phyloP scores from a whole-genome alignment of 2,113 vertebrate genomes.

The Zeus faber region DNA sequence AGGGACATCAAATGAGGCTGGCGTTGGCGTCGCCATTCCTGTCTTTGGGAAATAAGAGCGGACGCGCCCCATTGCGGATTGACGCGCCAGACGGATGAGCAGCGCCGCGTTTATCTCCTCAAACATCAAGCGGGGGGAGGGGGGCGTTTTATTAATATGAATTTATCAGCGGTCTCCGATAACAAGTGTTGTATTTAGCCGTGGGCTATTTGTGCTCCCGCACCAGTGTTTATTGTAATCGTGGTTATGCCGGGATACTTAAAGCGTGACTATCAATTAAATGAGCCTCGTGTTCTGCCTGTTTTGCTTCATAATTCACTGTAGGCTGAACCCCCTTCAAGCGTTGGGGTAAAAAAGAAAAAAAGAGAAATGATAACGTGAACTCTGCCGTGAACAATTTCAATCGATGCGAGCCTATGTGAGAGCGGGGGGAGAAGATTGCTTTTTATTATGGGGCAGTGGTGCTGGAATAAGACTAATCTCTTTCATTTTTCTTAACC shows the following conservation, averaged over 20 bases:
- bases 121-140: conserved; percentile 44
- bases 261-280: conserved; percentile 53
- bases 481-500: conserved; percentile 13
- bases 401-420: conserved; percentile 37
- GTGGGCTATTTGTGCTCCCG: conserved; percentile 35
- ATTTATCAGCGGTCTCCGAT: conserved; percentile 46
- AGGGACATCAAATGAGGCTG: too few relatives aligned
- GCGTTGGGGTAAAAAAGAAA: conserved; percentile 32
- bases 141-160: conserved; percentile 50
- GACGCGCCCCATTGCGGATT: neutral
- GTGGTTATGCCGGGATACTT: conserved; percentile 36
- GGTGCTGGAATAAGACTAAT: conserved; percentile 23
- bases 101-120: conserved; percentile 35
- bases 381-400: conserved; percentile 18
- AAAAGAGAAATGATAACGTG: too few relatives aligned
- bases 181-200: conserved; percentile 48
- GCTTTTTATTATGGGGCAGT: conserved; percentile 24
- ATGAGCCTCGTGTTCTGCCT: conserved; percentile 23
- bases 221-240: conserved; percentile 31
- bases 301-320: conserved; percentile 39
- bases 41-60: too few relatives aligned
- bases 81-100: conserved; percentile 19
- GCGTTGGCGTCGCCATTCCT: too few relatives aligned
- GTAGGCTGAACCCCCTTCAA: neutral
- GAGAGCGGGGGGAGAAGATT: conserved; percentile 16